A percentile compares a stretch with the other conserved stretches of the same genome.
phyloP scores from a whole-genome alignment of 1,140 invertebrate species.

The Coenobita brevimanus region DNA sequence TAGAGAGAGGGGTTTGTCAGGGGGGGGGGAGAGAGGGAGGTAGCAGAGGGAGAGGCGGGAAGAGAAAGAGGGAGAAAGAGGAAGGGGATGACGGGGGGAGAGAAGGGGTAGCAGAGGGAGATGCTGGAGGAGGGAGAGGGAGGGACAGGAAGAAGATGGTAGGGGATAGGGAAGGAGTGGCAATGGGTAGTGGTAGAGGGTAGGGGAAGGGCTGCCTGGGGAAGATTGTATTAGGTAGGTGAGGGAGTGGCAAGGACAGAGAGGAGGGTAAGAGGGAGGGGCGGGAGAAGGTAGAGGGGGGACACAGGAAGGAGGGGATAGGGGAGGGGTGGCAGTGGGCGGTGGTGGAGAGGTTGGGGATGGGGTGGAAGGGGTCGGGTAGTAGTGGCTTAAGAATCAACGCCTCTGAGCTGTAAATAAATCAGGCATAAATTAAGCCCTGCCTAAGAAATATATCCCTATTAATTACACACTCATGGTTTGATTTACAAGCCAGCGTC shows the following conservation, averaged over 20 bases:
- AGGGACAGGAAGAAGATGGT: not conserved
- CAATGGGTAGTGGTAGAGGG: not conserved
- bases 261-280: too few relatives aligned
- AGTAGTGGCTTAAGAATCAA: too few relatives aligned
- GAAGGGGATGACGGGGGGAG: not conserved
- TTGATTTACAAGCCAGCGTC: too few relatives aligned
- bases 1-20: slow-evolving; percentile 43
- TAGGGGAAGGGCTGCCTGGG: too few relatives aligned
- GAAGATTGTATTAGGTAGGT: not conserved
- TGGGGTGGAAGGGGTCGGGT: not conserved
- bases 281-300: not conserved
- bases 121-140: not conserved
- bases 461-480: too few relatives aligned
- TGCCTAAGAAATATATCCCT: too few relatives aligned
- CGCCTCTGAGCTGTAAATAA: too few relatives aligned
- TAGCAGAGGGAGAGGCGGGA: not conserved
- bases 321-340: not conserved
- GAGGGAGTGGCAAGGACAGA: not conserved
- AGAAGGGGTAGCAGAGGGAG: not conserved
- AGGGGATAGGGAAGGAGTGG: not conserved
- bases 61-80: slow-evolving; percentile 11
- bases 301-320: not conserved
- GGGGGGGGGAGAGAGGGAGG: slow-evolving; percentile 51
- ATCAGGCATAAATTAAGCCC: too few relatives aligned
- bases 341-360: not conserved